Evolutionary conservation across 2,888 invertebrate genomes (phyloP).

Genomic region (Nesidiocoris tenuis): DNA sequence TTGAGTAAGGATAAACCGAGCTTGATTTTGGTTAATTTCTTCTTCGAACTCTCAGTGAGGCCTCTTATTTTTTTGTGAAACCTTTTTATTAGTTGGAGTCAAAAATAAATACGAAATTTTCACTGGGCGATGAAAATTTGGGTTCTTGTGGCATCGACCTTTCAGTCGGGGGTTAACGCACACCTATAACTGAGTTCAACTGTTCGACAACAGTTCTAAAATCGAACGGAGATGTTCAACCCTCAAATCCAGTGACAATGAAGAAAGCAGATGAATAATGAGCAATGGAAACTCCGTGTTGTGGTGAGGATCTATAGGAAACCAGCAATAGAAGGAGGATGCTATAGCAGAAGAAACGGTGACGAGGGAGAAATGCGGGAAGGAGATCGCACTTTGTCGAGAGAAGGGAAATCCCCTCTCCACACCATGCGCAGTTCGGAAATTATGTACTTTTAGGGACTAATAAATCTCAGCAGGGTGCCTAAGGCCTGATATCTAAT

Average conservation of each 20-base stretch:
- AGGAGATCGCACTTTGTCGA: background rate
- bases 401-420: background rate
- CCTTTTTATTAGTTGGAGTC: no score
- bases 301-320: background rate
- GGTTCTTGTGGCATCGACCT: no score
- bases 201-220: background rate
- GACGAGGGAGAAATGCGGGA: background rate
- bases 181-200: no score
- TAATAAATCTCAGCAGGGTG: conserved; percentile 12
- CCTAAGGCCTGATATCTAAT: background rate
- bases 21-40: no score
- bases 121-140: no score
- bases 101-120: no score
- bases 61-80: no score
- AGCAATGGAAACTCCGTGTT: background rate
- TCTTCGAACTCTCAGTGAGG: no score
- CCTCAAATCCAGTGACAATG: background rate
- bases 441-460: conserved; percentile 20
- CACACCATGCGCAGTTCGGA: background rate
- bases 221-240: background rate
- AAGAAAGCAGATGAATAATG: background rate
- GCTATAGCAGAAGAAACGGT: background rate
- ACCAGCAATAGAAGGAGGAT: background rate
- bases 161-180: no score
- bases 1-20: no score